These are phyloP conservation scores for Cavia aperea DNA, from an alignment of 2,113 vertebrate species.

Conservation along the genomic window DNA sequence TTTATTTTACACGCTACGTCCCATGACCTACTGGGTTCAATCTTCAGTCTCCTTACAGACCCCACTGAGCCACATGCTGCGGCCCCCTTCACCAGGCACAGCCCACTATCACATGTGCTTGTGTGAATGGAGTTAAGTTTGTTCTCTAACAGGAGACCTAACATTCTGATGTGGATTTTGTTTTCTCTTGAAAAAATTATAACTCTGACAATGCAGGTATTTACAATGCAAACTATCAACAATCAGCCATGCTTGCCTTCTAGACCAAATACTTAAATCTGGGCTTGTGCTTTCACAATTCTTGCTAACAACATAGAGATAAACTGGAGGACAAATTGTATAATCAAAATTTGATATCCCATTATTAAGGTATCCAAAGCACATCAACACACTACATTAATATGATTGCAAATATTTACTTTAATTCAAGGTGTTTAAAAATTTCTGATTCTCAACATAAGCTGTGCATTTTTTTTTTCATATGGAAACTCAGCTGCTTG, in stretches of 20 bases:
- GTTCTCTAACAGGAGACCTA: not conserved
- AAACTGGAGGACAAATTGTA: not conserved
- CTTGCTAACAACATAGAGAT: not conserved
- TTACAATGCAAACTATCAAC: not conserved
- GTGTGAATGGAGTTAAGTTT: no score
- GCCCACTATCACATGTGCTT: not conserved
- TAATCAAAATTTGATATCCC: not conserved
- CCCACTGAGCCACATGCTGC: accelerated
- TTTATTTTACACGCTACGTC: not conserved
- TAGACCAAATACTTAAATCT: not conserved
- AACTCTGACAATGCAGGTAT: not conserved
- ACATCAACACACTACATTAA: no score
- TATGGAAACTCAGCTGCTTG: not conserved
- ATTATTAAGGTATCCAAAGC: not conserved
- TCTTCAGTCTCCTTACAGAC: no score
- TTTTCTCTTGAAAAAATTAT: not conserved
- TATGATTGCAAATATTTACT: not conserved
- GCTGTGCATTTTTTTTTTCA: no score
- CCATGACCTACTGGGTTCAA: not conserved
- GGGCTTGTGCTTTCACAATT: not conserved
- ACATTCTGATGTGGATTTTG: not conserved
- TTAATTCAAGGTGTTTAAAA: not conserved
- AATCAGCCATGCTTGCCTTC: not conserved
- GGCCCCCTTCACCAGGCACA: no score
- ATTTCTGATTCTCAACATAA: not conserved